Evolutionary conservation across 2,888 invertebrate species (phyloP), one percentile per base, ranked within the genome.

Genomic region (Palloptera scutellata): DNA sequence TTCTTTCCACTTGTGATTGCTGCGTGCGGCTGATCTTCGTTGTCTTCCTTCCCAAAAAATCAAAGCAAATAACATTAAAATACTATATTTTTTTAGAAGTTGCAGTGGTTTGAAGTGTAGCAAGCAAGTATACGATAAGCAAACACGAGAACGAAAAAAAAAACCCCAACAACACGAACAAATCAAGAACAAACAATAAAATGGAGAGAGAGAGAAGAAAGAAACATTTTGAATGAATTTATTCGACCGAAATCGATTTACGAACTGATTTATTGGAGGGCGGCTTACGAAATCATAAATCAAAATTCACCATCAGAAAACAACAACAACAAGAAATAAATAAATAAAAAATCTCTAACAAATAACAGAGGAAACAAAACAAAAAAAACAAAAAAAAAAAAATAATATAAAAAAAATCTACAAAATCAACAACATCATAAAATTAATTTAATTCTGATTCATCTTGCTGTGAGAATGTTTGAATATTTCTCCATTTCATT

Each of bases 251-350:
- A 74, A 73, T 72, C 72, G 72, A 72, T 74, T 74, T 73, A 73
- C 67, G 69, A 74, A 69, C 73, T 72, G 72, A 74, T 74, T 74
- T 73, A 74, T 74, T 74, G 70, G 67, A 72, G 73, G 73, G 73
- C 74, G 73, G 73, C 70, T 67, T 71, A 71, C 65, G 70, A 70
- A 70, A 64, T 67, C 72, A 73, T 74, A 73, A 73, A 74, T 71
- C 74, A 74, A 72, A 72, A 72, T 73, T 71, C 73, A 72, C 70
- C 72, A 74, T 13, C 30, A 55, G 30, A 45, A n/a, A 55, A 45
- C 53, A 41, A 48, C 40, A 11, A 60, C 45, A n/a, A 54, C 20
- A 11, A 10, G 6, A 19, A 11, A 20, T 12, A 10, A 15, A 45
- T 59, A 12, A 12, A n/a, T 5, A 30, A 5, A 15, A 53, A 41